A percentile compares a stretch with the other conserved stretches of the same genome.
phyloP scores from a whole-genome alignment of 2,888 invertebrate species.

The Gasteruption jaculator region DNA sequence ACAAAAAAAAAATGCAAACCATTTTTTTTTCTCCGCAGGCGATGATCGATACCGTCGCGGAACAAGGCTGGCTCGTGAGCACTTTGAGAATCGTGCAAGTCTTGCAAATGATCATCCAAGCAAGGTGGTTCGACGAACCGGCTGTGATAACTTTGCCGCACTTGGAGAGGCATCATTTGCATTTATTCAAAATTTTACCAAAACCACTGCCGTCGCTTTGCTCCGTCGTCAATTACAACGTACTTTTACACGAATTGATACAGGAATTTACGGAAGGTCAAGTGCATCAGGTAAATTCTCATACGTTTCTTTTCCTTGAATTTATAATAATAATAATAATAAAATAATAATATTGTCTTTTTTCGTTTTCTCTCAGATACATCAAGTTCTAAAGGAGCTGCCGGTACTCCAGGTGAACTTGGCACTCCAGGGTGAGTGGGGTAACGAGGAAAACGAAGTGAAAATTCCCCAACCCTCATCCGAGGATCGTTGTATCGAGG shows the following conservation, averaged over 20 bases:
- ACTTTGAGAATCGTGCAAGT: conserved; percentile 72
- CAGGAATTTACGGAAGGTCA: conserved; percentile 65
- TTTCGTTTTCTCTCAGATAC: conserved; percentile 32
- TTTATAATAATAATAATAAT: background rate
- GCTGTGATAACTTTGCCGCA: conserved; percentile 75
- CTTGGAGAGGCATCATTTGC: conserved; percentile 63
- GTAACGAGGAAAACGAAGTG: conserved; percentile 19
- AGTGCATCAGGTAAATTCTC: conserved; percentile 65
- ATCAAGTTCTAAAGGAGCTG: conserved; percentile 41
- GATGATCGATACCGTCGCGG: conserved; percentile 91
- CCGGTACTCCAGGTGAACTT: conserved; percentile 41
- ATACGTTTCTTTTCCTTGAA: too few relatives aligned
- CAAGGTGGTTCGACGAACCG: conserved; percentile 76
- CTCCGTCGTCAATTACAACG: conserved; percentile 58
- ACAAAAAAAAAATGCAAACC: background rate
- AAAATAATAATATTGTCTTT: conserved; percentile 11
- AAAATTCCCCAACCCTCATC: conserved; percentile 21
- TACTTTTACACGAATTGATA: conserved; percentile 60
- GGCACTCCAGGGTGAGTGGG: conserved; percentile 29
- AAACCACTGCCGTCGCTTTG: conserved; percentile 60
- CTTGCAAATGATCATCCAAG: conserved; percentile 90
- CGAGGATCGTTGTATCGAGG: conserved; percentile 25
- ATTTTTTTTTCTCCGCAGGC: conserved; percentile 59
- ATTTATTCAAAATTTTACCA: conserved; percentile 53
- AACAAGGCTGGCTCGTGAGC: conserved; percentile 84